Evolutionary conservation across 30 jellyfish, hydroid and myxozoan species (phyloP).

Genomic region (Aurelia sp.): DNA sequence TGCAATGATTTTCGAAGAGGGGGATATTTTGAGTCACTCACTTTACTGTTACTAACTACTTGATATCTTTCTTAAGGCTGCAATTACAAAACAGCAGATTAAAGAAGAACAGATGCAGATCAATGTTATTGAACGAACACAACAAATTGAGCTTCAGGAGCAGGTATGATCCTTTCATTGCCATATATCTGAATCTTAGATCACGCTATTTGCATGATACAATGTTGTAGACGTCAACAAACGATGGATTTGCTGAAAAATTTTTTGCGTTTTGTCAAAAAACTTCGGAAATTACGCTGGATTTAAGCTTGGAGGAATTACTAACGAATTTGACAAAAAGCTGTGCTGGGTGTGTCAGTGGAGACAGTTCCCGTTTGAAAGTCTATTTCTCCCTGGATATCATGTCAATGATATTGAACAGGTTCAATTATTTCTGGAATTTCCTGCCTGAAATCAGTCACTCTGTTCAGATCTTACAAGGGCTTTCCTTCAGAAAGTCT

Average conservation of each 20-base stretch:
- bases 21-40: not conserved
- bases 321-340: too few relatives aligned
- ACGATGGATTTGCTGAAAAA: too few relatives aligned
- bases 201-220: not conserved
- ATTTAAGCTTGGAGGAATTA: not conserved
- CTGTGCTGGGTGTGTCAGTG: not conserved
- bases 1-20: too few relatives aligned
- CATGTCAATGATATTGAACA: not conserved
- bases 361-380: too few relatives aligned
- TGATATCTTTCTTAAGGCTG: conserved; percentile 70
- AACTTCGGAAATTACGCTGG: not conserved
- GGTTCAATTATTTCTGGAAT: too few relatives aligned
- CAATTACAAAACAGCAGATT: conserved; percentile 89
- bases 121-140: conserved; percentile 91
- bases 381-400: too few relatives aligned
- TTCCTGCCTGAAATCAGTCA: too few relatives aligned
- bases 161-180: conserved; percentile 31
- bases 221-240: too few relatives aligned
- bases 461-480: too few relatives aligned
- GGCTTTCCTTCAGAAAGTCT: too few relatives aligned
- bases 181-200: not conserved
- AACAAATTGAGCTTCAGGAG: conserved; percentile 84
- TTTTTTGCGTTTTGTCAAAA: too few relatives aligned
- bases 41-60: not conserved
- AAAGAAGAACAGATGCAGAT: conserved; percentile 93